phyloP scores from a whole-genome alignment of 2,888 invertebrate species.

The Andricus quercusramuli region DNA sequence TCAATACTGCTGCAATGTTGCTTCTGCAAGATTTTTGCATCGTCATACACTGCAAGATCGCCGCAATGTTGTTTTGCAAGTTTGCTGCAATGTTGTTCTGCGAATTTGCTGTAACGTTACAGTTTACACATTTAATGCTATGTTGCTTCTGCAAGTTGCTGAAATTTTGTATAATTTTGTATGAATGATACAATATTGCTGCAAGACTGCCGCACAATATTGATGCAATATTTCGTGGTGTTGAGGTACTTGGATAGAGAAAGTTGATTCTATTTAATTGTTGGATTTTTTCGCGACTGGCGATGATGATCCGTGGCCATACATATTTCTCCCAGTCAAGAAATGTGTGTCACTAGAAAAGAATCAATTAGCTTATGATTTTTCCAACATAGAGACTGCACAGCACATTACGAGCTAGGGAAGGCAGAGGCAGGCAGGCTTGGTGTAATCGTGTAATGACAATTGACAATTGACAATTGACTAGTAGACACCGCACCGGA shows the following conservation, averaged over 20 bases:
- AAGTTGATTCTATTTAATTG: neutral
- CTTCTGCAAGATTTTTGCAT: too few relatives aligned
- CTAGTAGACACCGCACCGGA: neutral
- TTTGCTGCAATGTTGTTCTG: too few relatives aligned
- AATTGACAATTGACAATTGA: neutral
- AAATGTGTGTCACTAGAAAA: slow-evolving; percentile 53
- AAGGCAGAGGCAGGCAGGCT: slow-evolving; percentile 42
- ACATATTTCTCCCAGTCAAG: neutral
- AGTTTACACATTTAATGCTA: too few relatives aligned
- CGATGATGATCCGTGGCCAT: slow-evolving; percentile 6
- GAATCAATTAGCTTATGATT: slow-evolving; percentile 63
- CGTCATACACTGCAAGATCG: too few relatives aligned
- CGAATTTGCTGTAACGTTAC: too few relatives aligned
- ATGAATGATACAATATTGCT: too few relatives aligned
- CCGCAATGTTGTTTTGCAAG: too few relatives aligned
- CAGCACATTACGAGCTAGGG: neutral
- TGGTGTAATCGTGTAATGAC: slow-evolving; percentile 38
- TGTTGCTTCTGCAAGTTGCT: too few relatives aligned
- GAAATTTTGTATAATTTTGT: too few relatives aligned
- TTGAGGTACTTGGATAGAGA: neutral
- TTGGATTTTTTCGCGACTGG: neutral
- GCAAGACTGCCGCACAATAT: too few relatives aligned
- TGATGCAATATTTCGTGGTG: too few relatives aligned
- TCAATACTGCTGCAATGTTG: too few relatives aligned
- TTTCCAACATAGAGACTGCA: slow-evolving; percentile 47